Evolutionary conservation across 2,113 vertebrate genomes (phyloP).

Genomic region (Tachysurus vachellii): DNA sequence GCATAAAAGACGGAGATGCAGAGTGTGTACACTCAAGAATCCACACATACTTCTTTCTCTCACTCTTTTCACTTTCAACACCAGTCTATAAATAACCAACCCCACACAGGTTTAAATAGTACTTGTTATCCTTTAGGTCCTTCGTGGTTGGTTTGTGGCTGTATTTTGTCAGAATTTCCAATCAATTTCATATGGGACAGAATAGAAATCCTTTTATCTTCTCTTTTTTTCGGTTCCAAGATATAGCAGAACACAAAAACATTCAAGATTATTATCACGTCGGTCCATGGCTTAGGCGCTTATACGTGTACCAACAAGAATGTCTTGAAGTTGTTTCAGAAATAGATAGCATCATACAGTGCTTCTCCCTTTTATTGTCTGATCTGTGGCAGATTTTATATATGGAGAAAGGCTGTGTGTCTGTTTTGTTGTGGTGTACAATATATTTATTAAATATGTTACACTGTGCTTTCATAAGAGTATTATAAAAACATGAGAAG

Average conservation of each 20-base stretch:
- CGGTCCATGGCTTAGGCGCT: neutral
- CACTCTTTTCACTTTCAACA: neutral
- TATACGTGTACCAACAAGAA: neutral
- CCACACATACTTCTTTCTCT: neutral
- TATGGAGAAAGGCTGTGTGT: neutral
- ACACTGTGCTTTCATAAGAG: neutral
- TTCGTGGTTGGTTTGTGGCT: neutral
- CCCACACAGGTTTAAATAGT: neutral
- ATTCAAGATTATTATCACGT: neutral
- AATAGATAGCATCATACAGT: neutral
- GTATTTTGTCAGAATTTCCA: neutral
- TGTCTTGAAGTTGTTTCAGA: neutral
- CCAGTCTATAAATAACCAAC: neutral
- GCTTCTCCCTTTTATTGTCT: neutral
- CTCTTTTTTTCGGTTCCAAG: neutral
- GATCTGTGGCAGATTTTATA: neutral
- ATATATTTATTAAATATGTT: neutral
- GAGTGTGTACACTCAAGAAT: neutral
- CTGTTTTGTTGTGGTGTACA: neutral
- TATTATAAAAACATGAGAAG: conserved; percentile 35
- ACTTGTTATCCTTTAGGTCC: neutral
- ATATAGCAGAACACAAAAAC: neutral
- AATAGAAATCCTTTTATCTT: neutral
- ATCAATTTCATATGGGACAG: neutral
- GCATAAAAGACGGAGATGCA: neutral